Evolutionary conservation across 2,113 vertebrate genomes (phyloP).

Genomic region (Elaphurus davidianus): DNA sequence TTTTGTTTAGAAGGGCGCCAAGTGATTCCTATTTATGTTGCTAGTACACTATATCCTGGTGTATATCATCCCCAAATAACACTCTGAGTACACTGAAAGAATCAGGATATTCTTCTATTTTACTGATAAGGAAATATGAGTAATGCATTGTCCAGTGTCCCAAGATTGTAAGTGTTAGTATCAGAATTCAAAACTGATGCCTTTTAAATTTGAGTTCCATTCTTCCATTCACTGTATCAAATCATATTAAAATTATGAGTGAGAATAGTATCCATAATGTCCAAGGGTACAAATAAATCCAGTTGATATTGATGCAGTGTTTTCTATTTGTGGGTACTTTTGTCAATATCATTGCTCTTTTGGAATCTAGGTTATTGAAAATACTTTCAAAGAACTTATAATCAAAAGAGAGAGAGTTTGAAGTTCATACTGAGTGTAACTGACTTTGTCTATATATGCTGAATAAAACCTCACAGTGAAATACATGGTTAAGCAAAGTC

Average conservation of each 20-base stretch:
- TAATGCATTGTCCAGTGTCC: not conserved
- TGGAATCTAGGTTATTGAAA: not conserved
- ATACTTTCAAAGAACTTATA: not conserved
- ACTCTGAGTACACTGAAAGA: not conserved
- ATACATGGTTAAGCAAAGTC: not conserved
- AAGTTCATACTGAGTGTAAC: not conserved
- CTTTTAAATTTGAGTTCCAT: not conserved
- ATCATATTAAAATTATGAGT: not conserved
- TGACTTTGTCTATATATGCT: not conserved
- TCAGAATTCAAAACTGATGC: not conserved
- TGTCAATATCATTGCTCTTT: not conserved
- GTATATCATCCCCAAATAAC: not conserved
- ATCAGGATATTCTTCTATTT: not conserved
- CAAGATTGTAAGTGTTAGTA: not conserved
- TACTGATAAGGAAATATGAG: not conserved
- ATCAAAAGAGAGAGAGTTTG: not conserved
- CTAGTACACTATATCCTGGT: not conserved
- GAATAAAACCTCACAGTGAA: not conserved
- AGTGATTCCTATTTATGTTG: not conserved
- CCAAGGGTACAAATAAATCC: not conserved
- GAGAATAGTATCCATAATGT: not conserved
- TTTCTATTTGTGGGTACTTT: not conserved
- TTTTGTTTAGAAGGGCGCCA: not conserved
- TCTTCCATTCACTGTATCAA: not conserved
- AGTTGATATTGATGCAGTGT: not conserved